Conservation (phyloP, 2,888 invertebrate species). For the Aphodius granarius region DNA sequence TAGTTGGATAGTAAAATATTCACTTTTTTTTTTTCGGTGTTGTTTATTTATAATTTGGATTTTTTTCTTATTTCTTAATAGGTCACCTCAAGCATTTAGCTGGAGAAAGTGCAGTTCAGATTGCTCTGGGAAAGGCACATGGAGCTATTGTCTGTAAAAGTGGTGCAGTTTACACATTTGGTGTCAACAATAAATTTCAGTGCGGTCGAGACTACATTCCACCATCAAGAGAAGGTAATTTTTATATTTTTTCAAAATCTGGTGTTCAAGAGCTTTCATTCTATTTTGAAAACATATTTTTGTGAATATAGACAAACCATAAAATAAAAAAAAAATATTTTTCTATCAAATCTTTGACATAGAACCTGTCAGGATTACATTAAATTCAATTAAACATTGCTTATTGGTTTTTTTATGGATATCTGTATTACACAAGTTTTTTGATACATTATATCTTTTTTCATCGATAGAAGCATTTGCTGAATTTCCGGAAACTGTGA, state of each 20-base stretch:
- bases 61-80: slow-evolving; percentile 31
- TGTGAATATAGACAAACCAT: neutral
- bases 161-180: slow-evolving; percentile 93
- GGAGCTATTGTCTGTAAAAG: slow-evolving; percentile 85
- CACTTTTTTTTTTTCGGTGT: too few species aligned
- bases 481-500: slow-evolving; percentile 36
- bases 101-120: slow-evolving; percentile 58
- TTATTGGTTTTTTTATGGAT: too few species aligned
- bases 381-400: too few species aligned
- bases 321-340: too few species aligned
- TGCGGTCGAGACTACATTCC: slow-evolving; percentile 84
- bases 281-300: slow-evolving; percentile 6
- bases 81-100: slow-evolving; percentile 49
- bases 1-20: too few species aligned
- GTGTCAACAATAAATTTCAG: slow-evolving; percentile 97
- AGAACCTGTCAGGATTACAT: too few species aligned
- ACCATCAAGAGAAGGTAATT: slow-evolving; percentile 61
- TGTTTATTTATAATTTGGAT: slow-evolving; percentile 5
- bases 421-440: slow-evolving; percentile 11
- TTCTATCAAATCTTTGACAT: too few species aligned
- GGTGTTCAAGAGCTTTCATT: slow-evolving; percentile 27
- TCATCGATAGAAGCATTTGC: neutral
- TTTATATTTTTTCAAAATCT: neutral
- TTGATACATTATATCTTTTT: slow-evolving; percentile 8
- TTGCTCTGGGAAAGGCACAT: slow-evolving; percentile 94